Percentiles rank a stretch among this genome's conserved stretches.
These are phyloP conservation scores for Dallia pectoralis DNA, from an alignment of 2,797 vertebrate genomes.

Conservation along the genomic window DNA sequence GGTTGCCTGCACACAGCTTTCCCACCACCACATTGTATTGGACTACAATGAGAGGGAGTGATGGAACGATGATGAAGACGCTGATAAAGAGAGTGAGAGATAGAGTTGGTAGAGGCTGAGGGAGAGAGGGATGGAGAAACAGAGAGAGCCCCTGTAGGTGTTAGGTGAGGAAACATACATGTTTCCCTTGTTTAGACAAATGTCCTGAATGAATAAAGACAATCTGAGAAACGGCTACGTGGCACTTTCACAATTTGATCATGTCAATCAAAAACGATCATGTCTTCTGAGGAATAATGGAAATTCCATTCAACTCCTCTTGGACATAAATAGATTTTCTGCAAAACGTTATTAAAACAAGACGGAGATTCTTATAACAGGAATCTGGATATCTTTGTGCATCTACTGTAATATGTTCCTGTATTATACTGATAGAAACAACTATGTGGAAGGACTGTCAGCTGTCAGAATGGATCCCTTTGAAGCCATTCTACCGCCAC, in stretches of 20 bases:
- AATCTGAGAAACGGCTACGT: conserved; percentile 28
- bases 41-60: conserved; percentile 59
- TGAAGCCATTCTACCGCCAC: too few relatives aligned
- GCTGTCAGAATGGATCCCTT: too few relatives aligned
- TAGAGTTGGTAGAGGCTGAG: background rate
- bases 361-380: conserved; percentile 15
- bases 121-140: conserved; percentile 49
- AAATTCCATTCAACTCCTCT: background rate
- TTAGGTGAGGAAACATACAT: conserved; percentile 82
- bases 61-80: conserved; percentile 49
- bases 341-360: background rate
- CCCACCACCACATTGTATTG: conserved; percentile 64
- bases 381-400: conserved; percentile 57
- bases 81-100: conserved; percentile 12
- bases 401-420: conserved; percentile 67
- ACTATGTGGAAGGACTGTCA: conserved; percentile 80
- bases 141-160: conserved; percentile 66
- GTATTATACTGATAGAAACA: conserved; percentile 75
- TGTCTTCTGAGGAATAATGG: too few relatives aligned
- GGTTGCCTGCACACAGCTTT: conserved; percentile 45
- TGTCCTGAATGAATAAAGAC: conserved; percentile 44
- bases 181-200: conserved; percentile 80
- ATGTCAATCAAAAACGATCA: background rate
- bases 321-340: conserved; percentile 6
- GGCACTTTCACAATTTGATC: conserved; percentile 9